These are phyloP conservation scores for mouse (Mus musculus) DNA, from an alignment of 2,113 vertebrate species.

Conservation along the genomic window GRCm39 chrX:139140001-139140500, in stretches of 20 bases:
- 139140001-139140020: background rate
- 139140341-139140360: background rate
- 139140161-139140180: background rate
- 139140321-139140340: background rate
- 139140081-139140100: background rate
- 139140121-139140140: background rate
- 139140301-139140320: background rate
- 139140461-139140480: background rate
- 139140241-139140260: background rate
- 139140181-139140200: background rate
- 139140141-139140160: background rate
- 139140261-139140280: background rate
- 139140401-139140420: background rate
- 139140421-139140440: background rate
- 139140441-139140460: background rate
- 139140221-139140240: background rate
- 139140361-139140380: background rate
- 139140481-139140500: background rate
- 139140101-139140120: background rate
- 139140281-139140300: background rate
- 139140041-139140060: background rate
- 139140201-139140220: conserved; percentile 16
- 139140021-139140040: background rate
- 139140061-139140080: background rate
- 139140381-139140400: background rate